Percentiles rank a stretch among this genome's conserved stretches.
These are phyloP conservation scores for Drosophila burlai DNA, from an alignment of 1,140 invertebrate genomes.

Conservation along the genomic window DNA sequence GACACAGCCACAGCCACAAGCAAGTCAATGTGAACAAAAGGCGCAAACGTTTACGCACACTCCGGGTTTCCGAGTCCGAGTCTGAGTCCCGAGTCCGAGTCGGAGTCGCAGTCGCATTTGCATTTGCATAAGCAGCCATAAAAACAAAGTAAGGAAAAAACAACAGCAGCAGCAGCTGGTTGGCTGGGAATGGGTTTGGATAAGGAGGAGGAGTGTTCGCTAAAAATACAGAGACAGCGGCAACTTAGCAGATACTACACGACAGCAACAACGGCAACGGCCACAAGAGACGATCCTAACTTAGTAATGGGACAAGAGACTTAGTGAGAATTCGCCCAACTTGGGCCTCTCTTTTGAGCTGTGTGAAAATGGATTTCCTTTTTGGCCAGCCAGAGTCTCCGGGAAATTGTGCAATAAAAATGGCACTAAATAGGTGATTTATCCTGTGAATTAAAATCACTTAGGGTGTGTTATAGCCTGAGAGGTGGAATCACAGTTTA, in stretches of 20 bases:
- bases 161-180: constrained; percentile 22
- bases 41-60: constrained; percentile 77
- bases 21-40: constrained; percentile 42
- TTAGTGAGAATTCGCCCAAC: constrained; percentile 34
- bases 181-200: constrained; percentile 9
- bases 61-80: constrained; percentile 25
- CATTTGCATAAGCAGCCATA: constrained; percentile 80
- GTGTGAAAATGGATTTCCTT: constrained; percentile 52
- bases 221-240: constrained; percentile 16
- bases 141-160: constrained; percentile 49
- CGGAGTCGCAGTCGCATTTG: constrained; percentile 62
- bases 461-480: neutral
- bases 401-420: constrained; percentile 22
- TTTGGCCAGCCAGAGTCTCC: constrained; percentile 9
- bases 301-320: constrained; percentile 48
- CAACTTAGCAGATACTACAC: constrained; percentile 60
- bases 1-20: constrained; percentile 1
- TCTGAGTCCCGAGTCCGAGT: constrained; percentile 16
- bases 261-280: constrained; percentile 41
- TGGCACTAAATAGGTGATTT: constrained; percentile 28
- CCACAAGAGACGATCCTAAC: constrained; percentile 33
- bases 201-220: constrained; percentile 11
- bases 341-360: neutral
- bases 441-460: constrained; percentile 9
- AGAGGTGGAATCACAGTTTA: neutral